Evolutionary conservation across 2,797 vertebrate species (phyloP), one percentile per base, ranked within the genome.

Genomic region (Pangasius mekongensis): DNA sequence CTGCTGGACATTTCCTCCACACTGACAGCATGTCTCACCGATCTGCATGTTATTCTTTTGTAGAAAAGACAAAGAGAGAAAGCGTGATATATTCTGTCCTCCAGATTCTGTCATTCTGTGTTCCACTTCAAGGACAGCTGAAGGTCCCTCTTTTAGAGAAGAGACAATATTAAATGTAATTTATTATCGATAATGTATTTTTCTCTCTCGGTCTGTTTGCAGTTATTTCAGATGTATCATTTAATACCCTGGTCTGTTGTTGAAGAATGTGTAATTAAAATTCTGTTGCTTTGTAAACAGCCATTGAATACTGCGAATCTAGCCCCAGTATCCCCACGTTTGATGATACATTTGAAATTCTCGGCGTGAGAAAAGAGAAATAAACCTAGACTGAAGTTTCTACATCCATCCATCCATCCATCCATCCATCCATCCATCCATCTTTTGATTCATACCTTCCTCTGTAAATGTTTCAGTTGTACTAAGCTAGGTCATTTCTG

Each of bases 1-100:
- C 62, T 66, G 83, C n/a, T 87, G 87, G 87, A 84, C 73, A 86
- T 86, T 86, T 67, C 80, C 71, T 87, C 52, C 71, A 39, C 74
- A 52, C 49, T 83, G 82, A 85, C 84, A 84, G 67, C 69, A 69
- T 69, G 43, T 86, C 66, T 58, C 39, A 71, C 71, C 39, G 54
- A 60, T 80, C 67, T 66, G 58, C 30, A 78, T 87, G 47, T 56
- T 56, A 36, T 80, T 81, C 71, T 89, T 58, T 80, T 78, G 66
- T 69, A 47, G 52, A 36, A 24, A 69, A 69, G 64, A 33, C 24
- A 18, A 24, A 69, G 74, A 27, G 83, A 85, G 7, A n/a, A 9
- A 52, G 24, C 0, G 76, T 0, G 5, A 30, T 80, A n/a, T 36
- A 54, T 30, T 47, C 27, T 27, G 60, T 54, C 85, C 36, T 56